Evolutionary conservation across 2,797 vertebrate species (phyloP).

Genomic region (Saxicola maurus): DNA sequence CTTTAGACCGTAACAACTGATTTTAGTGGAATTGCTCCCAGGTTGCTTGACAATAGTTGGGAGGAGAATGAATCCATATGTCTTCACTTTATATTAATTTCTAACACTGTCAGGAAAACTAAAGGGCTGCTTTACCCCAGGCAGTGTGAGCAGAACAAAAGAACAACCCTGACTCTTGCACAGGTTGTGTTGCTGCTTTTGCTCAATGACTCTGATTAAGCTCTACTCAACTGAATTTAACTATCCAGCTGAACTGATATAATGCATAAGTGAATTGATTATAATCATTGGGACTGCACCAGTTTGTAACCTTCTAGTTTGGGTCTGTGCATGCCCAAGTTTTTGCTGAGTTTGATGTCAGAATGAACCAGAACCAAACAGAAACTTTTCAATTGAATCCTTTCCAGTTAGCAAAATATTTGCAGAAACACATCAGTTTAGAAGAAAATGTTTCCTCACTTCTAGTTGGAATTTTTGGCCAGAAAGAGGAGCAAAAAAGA

Average conservation of each 20-base stretch:
- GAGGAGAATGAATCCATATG: conserved; percentile 33
- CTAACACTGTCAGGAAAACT: not conserved
- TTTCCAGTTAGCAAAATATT: not conserved
- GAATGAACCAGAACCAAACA: not conserved
- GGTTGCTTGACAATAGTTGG: conserved; percentile 2
- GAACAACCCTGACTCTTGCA: not conserved
- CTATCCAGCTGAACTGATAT: not conserved
- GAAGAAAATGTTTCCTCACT: not conserved
- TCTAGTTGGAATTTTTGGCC: not conserved
- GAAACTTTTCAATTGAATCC: not conserved
- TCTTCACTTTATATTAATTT: conserved; percentile 31
- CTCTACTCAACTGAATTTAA: not conserved
- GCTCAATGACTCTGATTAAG: not conserved
- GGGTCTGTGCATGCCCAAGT: not conserved
- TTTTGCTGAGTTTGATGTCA: not conserved
- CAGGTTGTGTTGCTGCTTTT: not conserved
- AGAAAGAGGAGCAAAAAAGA: not conserved
- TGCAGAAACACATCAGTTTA: not conserved
- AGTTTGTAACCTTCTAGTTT: not conserved
- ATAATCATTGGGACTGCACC: not conserved
- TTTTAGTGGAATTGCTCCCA: conserved; percentile 31
- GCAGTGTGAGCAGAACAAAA: not conserved
- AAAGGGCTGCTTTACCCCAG: not conserved
- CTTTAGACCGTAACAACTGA: not conserved
- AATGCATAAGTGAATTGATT: not conserved